These are phyloP conservation scores for Drosophila orena DNA, from an alignment of 1,140 invertebrate genomes.

Conservation along the genomic window DNA sequence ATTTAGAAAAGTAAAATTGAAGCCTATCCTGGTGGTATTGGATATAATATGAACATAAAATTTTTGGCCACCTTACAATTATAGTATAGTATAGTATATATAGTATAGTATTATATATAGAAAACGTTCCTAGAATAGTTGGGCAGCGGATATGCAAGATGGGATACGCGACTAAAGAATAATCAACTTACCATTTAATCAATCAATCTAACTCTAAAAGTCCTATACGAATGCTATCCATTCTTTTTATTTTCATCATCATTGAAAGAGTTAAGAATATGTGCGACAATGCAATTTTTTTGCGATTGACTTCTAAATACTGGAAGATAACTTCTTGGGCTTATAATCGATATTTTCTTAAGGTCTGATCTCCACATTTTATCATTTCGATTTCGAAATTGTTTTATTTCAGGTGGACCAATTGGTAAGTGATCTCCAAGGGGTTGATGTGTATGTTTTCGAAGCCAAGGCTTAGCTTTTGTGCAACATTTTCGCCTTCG, in stretches of 20 bases:
- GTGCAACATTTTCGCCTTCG: neutral
- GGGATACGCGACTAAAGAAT: too few species aligned
- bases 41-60: too few species aligned
- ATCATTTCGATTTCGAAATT: neutral
- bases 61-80: too few species aligned
- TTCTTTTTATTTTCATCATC: neutral
- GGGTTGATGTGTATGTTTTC: neutral
- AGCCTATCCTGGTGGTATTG: too few species aligned
- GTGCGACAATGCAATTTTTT: neutral
- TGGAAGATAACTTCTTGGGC: neutral
- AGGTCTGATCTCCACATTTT: neutral
- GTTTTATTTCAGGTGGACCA: neutral
- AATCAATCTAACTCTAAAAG: too few species aligned
- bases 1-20: too few species aligned
- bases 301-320: neutral
- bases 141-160: too few species aligned
- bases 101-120: too few species aligned
- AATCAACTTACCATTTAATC: too few species aligned
- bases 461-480: neutral
- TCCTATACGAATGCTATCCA: neutral
- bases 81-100: too few species aligned
- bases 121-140: too few species aligned
- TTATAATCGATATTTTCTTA: neutral
- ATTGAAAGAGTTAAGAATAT: slow-evolving; percentile 1
- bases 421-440: neutral